Conservation (phyloP, 2,797 vertebrate species). For the Botia almorhae region DNA sequence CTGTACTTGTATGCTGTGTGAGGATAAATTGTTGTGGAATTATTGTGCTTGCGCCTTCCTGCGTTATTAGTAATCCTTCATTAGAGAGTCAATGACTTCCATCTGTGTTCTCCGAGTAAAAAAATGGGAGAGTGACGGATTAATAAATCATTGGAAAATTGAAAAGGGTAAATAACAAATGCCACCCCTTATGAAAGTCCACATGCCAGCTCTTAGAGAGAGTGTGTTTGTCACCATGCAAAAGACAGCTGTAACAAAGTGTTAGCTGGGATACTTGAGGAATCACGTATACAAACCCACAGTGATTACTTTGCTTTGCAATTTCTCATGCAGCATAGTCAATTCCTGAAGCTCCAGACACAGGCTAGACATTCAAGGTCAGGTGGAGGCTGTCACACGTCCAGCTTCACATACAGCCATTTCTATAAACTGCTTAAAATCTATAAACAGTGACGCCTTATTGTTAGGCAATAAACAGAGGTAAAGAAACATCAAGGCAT, state of each 20-base stretch:
- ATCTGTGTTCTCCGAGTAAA: constrained; percentile 45
- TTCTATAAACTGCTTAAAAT: neutral
- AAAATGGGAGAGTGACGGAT: constrained; percentile 26
- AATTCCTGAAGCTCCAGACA: constrained; percentile 8
- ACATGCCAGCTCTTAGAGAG: constrained; percentile 63
- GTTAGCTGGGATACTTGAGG: constrained; percentile 54
- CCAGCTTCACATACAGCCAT: neutral
- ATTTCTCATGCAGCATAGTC: neutral
- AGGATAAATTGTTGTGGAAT: constrained; percentile 46
- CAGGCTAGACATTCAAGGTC: constrained; percentile 22
- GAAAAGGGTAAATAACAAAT: constrained; percentile 60
- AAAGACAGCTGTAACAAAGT: constrained; percentile 41
- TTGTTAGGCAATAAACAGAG: neutral
- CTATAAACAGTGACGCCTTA: neutral
- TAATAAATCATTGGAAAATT: constrained; percentile 61
- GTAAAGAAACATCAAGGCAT: neutral
- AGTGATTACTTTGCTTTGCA: no score
- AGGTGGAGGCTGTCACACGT: constrained; percentile 8
- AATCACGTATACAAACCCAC: constrained; percentile 21
- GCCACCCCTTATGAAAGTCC: constrained; percentile 59
- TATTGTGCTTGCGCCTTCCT: constrained; percentile 40
- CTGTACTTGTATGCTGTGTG: constrained; percentile 21
- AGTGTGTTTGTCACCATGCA: constrained; percentile 60
- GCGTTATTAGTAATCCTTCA: constrained; percentile 59
- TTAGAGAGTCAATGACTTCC: constrained; percentile 56